phyloP scores from a whole-genome alignment of 2,113 vertebrate species.

The Seriola aureovittata region DNA sequence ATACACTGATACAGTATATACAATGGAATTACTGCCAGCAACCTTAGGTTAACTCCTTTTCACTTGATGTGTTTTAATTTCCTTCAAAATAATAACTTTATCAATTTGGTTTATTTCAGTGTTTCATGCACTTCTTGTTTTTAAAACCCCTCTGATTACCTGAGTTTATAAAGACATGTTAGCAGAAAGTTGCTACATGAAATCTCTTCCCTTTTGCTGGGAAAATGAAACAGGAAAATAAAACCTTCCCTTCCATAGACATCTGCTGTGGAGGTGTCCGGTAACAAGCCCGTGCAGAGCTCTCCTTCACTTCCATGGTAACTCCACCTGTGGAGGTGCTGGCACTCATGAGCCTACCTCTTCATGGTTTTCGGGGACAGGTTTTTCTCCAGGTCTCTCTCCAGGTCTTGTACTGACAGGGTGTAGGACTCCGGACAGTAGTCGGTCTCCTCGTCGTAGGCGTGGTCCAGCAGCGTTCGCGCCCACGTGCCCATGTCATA shows the following conservation, averaged over 20 bases:
- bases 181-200: not conserved
- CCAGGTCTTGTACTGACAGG: constrained; percentile 90
- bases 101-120: too few species aligned
- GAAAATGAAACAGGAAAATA: not conserved
- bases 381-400: constrained; percentile 93
- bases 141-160: too few species aligned
- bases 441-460: constrained; percentile 97
- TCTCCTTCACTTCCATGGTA: too few species aligned
- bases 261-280: not conserved
- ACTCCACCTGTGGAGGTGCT: too few species aligned
- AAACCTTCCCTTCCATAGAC: not conserved
- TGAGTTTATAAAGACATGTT: too few species aligned
- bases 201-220: not conserved
- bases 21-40: not conserved
- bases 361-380: constrained; percentile 98
- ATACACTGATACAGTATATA: not conserved
- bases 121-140: too few species aligned
- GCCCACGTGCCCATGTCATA: constrained; percentile 99
- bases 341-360: constrained; percentile 82
- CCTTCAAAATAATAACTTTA: too few species aligned
- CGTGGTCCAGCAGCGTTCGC: constrained; percentile 96
- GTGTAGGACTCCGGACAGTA: constrained; percentile 92
- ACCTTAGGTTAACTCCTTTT: not conserved
- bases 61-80: too few species aligned
- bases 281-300: too few species aligned